phyloP scores from a whole-genome alignment of 2,797 vertebrate genomes.

The Eulemur rubriventer region DNA sequence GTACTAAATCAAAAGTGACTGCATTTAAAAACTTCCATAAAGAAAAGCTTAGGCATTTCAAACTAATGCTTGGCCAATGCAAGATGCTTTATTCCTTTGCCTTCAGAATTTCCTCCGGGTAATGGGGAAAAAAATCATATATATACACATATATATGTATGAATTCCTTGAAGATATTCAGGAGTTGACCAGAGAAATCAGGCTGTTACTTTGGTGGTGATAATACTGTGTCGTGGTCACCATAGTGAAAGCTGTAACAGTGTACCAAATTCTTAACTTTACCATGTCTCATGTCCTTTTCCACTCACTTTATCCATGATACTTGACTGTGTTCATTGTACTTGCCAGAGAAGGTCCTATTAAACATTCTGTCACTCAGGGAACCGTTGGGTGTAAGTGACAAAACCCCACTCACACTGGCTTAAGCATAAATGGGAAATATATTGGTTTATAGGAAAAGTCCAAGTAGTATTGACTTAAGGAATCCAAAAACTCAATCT shows the following conservation, averaged over 20 bases:
- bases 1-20: slow-evolving; percentile 81
- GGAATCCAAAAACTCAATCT: no score
- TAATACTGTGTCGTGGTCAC: not conserved
- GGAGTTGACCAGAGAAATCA: slow-evolving; percentile 81
- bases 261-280: not conserved
- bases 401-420: not conserved
- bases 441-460: not conserved
- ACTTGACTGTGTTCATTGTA: not conserved
- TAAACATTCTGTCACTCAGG: not conserved
- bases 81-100: slow-evolving; percentile 70
- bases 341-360: not conserved
- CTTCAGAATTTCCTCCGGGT: slow-evolving; percentile 78
- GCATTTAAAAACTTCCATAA: slow-evolving; percentile 74
- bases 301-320: not conserved
- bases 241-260: rapidly evolving
- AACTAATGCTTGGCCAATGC: slow-evolving; percentile 54
- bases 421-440: not conserved
- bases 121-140: slow-evolving; percentile 71
- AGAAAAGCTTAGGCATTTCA: slow-evolving; percentile 71
- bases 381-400: not conserved
- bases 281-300: not conserved
- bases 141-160: slow-evolving; percentile 65
- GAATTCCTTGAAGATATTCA: slow-evolving; percentile 81
- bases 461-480: not conserved
- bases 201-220: not conserved